Base-by-base conservation (phyloP, 2,888 invertebrate species). In the Beris morrisii region DNA sequence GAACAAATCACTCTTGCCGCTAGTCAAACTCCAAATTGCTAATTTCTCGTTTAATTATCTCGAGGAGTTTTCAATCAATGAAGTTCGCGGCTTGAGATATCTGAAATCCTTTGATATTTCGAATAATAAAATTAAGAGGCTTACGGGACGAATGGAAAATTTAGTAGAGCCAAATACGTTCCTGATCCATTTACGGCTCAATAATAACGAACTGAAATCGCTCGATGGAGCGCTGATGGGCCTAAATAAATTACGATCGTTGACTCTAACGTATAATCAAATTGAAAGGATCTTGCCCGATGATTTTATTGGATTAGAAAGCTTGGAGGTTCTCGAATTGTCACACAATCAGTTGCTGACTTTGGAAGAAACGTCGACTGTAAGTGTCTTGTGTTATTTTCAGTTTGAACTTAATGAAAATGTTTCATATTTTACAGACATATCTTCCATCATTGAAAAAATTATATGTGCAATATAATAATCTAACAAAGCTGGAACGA, bases 361-460 rank as follows among this genome's bases (percentile, higher is more conserved):
- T 3, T 82, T 93, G 66, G 90, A 91, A 77, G 91, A 91, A 82
- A 89, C 91, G 65, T 90, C 92, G 73, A 91, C 90, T 87, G 93
- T 93, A 82, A 76, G 50, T 52, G 5, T 3, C 30, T 58, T 30
- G 1, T 53, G 30, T 65, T 12, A 22, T 44, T 43, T 3, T 12
- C 9, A 55, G n/a, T 3, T 61, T 50, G 4, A 53, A 50, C n/a
- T 56, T 63, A 38, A 56, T 61, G 30, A 66, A 5, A 15, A 48
- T 48, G 3, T 15, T 15, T 48, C 6, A 6, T 68, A 53, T 65
- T 70, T 85, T 85, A 67, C 82, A 93, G 93, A 90, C 91, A 58
- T 87, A 87, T 81, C 83, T 93, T 72, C 91, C 91, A 22, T 86
- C 88, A 45, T 78, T 93, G 71, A 90, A 90, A 77, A 88, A 89